Conservation (phyloP, 2,797 vertebrate genomes). For the Vipera latastei region DNA sequence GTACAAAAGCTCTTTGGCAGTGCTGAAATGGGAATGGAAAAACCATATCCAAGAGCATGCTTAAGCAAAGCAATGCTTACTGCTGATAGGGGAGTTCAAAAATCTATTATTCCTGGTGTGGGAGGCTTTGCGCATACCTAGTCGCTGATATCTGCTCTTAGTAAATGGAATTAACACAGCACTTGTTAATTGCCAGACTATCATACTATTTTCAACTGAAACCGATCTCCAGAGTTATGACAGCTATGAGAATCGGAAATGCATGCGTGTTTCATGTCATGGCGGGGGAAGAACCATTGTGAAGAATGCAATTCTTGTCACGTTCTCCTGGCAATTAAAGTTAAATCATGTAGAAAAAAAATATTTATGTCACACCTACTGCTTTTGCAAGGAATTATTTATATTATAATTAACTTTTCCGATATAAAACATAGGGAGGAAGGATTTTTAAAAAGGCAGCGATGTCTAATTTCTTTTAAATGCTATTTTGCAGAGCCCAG, state of each 20-base stretch:
- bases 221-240: background rate
- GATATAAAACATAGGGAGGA: background rate
- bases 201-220: background rate
- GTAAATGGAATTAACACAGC: background rate
- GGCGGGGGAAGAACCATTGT: background rate
- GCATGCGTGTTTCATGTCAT: background rate
- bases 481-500: background rate
- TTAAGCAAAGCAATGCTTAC: background rate
- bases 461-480: background rate
- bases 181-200: background rate
- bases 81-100: background rate
- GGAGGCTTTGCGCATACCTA: background rate
- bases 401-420: conserved; percentile 19
- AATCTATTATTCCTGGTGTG: background rate
- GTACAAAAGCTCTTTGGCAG: background rate
- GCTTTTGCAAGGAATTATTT: background rate
- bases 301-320: conserved; percentile 3
- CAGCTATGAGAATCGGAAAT: background rate
- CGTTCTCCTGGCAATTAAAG: background rate
- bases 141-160: background rate
- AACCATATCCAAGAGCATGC: background rate
- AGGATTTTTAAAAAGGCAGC: background rate
- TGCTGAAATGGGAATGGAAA: background rate
- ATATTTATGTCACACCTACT: background rate
- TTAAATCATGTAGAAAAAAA: conserved; percentile 3